Evolutionary conservation across 1,140 invertebrate species (phyloP).

Genomic region (Pseudoatta argentina): DNA sequence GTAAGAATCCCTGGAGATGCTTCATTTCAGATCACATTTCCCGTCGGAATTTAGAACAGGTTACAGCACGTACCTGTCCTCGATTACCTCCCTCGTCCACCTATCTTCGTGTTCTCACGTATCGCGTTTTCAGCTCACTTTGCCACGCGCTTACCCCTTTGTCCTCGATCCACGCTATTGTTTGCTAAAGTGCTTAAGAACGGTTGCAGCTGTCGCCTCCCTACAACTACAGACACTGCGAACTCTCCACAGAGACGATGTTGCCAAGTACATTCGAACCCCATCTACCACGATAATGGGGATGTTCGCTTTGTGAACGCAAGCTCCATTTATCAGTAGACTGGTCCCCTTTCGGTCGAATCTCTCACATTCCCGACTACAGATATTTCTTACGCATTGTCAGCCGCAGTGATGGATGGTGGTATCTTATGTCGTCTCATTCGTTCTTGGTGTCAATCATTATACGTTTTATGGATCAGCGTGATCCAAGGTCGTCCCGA

Average conservation of each 20-base stretch:
- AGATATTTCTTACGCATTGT: slow-evolving; percentile 58
- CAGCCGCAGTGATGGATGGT: slow-evolving; percentile 37
- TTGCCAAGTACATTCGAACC: not conserved
- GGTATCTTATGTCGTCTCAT: not conserved
- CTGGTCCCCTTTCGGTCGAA: slow-evolving; percentile 1
- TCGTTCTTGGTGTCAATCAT: slow-evolving; percentile 19
- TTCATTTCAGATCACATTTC: slow-evolving; percentile 40
- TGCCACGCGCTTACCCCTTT: not conserved
- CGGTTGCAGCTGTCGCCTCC: slow-evolving; percentile 32
- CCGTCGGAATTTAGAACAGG: slow-evolving; percentile 25
- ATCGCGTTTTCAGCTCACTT: not conserved
- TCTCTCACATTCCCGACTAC: slow-evolving; percentile 21
- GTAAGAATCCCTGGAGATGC: slow-evolving; percentile 24
- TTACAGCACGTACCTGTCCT: slow-evolving; percentile 17
- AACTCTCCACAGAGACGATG: not conserved
- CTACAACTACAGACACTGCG: not conserved
- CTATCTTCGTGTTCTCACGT: not conserved
- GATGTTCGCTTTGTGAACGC: not conserved
- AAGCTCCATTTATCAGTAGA: slow-evolving; percentile 42
- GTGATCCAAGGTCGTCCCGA: not conserved
- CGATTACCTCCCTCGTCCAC: not conserved
- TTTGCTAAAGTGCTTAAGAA: slow-evolving; percentile 29
- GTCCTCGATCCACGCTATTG: not conserved
- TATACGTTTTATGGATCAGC: slow-evolving; percentile 33
- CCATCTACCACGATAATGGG: not conserved